Conservation (phyloP, 2,888 invertebrate genomes). For the Polietes domitor region DNA sequence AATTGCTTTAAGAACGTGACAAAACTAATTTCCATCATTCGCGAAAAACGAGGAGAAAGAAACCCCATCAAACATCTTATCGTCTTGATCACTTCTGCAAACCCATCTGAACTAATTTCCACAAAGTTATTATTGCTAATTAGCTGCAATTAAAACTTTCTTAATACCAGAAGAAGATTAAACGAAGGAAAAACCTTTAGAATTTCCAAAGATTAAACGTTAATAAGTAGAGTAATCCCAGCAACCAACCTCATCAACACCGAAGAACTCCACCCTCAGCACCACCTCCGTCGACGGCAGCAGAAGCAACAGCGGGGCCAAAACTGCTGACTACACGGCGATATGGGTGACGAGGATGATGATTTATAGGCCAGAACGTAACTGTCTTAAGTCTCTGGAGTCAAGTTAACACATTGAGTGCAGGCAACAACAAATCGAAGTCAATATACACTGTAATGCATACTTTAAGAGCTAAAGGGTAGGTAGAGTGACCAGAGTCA, state of each 20-base stretch:
- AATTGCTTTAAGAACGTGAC: neutral
- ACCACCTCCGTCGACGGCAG: neutral
- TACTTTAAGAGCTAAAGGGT: neutral
- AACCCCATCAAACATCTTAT: neutral
- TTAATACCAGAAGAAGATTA: slow-evolving; percentile 26
- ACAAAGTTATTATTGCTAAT: slow-evolving; percentile 44
- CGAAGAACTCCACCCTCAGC: neutral
- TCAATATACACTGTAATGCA: neutral
- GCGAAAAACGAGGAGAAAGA: neutral
- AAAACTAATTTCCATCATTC: slow-evolving; percentile 11
- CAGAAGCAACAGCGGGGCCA: neutral
- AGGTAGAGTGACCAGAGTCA: neutral
- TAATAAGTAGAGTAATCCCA: slow-evolving; percentile 5
- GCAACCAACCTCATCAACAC: neutral
- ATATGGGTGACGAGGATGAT: neutral
- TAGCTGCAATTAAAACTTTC: slow-evolving; percentile 58
- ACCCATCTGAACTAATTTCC: slow-evolving; percentile 26
- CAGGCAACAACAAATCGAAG: neutral
- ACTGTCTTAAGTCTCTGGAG: neutral
- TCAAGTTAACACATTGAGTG: neutral
- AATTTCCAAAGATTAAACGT: slow-evolving; percentile 28
- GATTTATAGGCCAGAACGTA: neutral
- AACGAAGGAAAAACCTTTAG: slow-evolving; percentile 23
- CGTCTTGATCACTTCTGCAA: slow-evolving; percentile 24
- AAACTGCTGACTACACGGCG: neutral